Evolutionary conservation across 2,113 vertebrate species (phyloP).

Genomic region (Perca schrenkii): DNA sequence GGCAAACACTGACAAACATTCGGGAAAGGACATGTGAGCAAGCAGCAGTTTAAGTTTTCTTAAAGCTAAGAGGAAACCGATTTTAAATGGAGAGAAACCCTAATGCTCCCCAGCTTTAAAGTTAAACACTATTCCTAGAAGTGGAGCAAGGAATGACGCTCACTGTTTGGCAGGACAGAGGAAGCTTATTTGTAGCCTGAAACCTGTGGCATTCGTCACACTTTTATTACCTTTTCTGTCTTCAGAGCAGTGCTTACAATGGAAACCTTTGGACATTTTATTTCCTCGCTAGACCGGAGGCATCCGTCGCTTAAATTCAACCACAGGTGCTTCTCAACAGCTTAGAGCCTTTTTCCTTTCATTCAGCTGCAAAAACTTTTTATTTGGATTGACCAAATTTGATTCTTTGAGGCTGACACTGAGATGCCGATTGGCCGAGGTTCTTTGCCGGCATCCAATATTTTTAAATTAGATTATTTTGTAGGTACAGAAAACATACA

Average conservation of each 20-base stretch:
- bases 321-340: conserved; percentile 30
- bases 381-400: conserved; percentile 52
- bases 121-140: conserved; percentile 32
- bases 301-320: conserved; percentile 11
- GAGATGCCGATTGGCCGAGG: not conserved
- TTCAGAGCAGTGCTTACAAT: conserved; percentile 31
- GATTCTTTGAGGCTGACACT: not conserved
- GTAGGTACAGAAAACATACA: not conserved
- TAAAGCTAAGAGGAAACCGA: conserved; percentile 16
- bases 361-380: conserved; percentile 37
- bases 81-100: conserved; percentile 36
- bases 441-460: conserved; percentile 9
- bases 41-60: conserved; percentile 19
- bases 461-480: conserved; percentile 43
- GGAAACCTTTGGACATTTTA: conserved; percentile 57
- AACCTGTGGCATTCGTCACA: conserved; percentile 60
- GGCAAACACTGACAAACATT: conserved; percentile 39
- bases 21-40: not conserved
- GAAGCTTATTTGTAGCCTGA: conserved; percentile 25
- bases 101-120: conserved; percentile 29
- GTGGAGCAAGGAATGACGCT: not conserved
- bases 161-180: conserved; percentile 26
- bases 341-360: conserved; percentile 7
- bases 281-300: conserved; percentile 36
- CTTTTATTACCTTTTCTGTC: conserved; percentile 61